Conservation (phyloP, 2,113 vertebrate species). For the Halichoeres trimaculatus region DNA sequence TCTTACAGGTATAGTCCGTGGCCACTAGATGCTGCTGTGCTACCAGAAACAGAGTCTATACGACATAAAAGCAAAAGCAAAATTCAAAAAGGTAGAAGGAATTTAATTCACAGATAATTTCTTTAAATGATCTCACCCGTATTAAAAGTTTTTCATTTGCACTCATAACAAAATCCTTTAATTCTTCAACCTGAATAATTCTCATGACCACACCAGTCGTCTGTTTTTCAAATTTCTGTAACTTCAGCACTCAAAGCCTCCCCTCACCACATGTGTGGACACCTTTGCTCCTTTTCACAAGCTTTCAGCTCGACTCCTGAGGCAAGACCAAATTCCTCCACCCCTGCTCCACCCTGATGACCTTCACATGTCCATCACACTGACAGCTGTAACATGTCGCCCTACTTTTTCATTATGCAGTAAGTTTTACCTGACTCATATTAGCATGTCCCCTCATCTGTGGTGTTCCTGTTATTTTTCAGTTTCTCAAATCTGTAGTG, state of each 20-base stretch:
- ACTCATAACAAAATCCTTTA: neutral
- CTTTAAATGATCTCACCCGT: neutral
- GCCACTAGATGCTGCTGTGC: slow-evolving; percentile 74
- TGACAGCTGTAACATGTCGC: slow-evolving; percentile 37
- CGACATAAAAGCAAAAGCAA: too few species aligned
- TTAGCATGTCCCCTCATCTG: slow-evolving; percentile 9
- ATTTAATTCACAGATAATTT: neutral
- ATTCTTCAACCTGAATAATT: neutral
- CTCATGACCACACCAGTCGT: neutral
- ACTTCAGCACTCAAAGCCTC: neutral
- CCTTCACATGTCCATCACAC: slow-evolving; percentile 26
- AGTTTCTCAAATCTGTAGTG: too few species aligned
- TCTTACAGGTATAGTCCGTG: neutral
- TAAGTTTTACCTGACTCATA: neutral
- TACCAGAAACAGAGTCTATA: slow-evolving; percentile 14
- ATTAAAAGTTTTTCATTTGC: neutral
- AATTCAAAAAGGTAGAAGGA: neutral
- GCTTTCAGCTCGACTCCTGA: neutral
- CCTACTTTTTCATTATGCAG: neutral
- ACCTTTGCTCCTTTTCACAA: slow-evolving; percentile 15
- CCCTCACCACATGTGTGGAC: slow-evolving; percentile 23
- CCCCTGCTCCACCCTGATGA: slow-evolving; percentile 22
- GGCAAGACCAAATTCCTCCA: slow-evolving; percentile 5
- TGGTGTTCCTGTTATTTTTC: neutral
- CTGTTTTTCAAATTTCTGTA: slow-evolving; percentile 1